Evolutionary conservation across 2,113 vertebrate genomes (phyloP).

Genomic region (Caretta caretta): DNA sequence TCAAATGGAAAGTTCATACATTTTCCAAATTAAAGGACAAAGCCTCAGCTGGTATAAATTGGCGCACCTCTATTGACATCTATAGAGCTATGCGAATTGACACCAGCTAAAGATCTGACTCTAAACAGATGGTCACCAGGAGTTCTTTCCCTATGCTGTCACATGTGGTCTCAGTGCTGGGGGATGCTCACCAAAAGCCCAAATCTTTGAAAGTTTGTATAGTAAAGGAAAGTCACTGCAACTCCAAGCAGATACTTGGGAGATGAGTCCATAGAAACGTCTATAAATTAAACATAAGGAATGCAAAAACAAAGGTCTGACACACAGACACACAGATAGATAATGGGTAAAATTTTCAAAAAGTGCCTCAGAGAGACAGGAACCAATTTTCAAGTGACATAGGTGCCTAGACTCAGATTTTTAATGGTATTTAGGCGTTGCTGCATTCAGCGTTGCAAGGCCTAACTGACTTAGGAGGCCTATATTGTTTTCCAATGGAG

Average conservation of each 20-base stretch:
- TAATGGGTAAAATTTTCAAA: neutral
- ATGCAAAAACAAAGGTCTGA: neutral
- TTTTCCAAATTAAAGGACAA: too few relatives aligned
- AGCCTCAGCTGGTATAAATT: too few relatives aligned
- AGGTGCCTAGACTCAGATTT: neutral
- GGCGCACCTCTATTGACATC: neutral
- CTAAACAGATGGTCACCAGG: neutral
- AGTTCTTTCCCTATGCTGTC: neutral
- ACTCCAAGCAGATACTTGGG: neutral
- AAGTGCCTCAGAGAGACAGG: neutral
- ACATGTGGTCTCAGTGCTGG: rapidly evolving
- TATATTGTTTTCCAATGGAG: neutral
- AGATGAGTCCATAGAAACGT: neutral
- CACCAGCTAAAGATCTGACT: neutral
- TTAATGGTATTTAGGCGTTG: neutral
- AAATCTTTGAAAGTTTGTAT: neutral
- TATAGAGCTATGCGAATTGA: neutral
- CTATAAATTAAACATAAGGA: neutral
- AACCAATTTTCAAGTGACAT: neutral
- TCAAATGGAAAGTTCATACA: neutral
- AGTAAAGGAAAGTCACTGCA: neutral
- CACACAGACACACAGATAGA: neutral
- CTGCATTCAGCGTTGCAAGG: neutral
- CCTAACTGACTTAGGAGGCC: neutral
- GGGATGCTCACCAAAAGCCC: neutral